Evolutionary conservation across 2,113 vertebrate genomes (phyloP), one percentile per base, ranked within the genome.

Genomic region (Psammodynastes pulverulentus): DNA sequence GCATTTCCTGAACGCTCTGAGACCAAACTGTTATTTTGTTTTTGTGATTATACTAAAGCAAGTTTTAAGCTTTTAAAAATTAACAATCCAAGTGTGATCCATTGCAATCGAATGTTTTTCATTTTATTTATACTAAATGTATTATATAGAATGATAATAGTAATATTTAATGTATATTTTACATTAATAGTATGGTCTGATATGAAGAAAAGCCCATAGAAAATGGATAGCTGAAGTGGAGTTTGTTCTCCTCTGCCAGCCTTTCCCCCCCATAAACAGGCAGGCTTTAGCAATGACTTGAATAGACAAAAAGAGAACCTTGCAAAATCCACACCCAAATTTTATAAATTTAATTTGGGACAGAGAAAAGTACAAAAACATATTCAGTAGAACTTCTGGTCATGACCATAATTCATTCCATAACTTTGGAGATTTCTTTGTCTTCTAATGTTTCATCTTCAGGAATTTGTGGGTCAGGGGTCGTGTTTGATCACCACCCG

Each of bases 1-100:
- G 89, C 1, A 0, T 0, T 39, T 72, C 87, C 1, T 43, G 19
- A 67, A 3, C 52, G 24, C 3, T 34, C 84, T 84, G 29, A 17
- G 4, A 86, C 0, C 48, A 87, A 52, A 39, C 6, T 34, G 29
- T 5, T 72, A 51, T 0, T 90, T 67, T 0, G 24, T 87, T 23
- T 94, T 34, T 67, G 26, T 46, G 3, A 13, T 90, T 49, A n/a
- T 34, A 34, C 29, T 48, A 29, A 46, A 51, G 10, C 12, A n/a
- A 86, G n/a, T 2, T 45, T 12, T 46, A n/a, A 17, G 23, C 9
- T 86, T 85, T 91, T 26, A 85, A 17, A 84, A 54, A 53, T 51
- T n/a, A 21, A 46, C 9, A 48, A 24, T 24, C 1, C 5, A 29
- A 43, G 21, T n/a, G 51, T 45, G 43, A 84, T 17, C 21, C 24